phyloP scores from a whole-genome alignment of 2,113 vertebrate genomes.

The Leiothrix lutea region DNA sequence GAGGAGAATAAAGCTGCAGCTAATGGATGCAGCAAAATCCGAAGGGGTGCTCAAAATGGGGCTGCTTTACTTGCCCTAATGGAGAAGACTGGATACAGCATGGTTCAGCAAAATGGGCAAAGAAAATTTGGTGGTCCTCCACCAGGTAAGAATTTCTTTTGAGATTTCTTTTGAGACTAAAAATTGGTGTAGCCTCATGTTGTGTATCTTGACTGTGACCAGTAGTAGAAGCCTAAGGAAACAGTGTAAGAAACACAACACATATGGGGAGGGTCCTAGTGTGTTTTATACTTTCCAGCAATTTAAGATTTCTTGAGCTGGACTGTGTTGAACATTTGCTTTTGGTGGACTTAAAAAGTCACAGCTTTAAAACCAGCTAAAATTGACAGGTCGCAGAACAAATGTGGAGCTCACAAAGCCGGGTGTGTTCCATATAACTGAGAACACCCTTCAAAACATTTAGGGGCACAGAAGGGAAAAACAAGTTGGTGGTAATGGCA shows the following conservation, averaged over 20 bases:
- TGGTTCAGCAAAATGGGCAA: slow-evolving; percentile 96
- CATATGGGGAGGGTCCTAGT: background rate
- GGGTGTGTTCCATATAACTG: background rate
- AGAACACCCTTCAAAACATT: rapidly evolving
- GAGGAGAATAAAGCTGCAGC: slow-evolving; percentile 45
- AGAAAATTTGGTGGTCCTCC: slow-evolving; percentile 95
- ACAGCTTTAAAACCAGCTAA: background rate
- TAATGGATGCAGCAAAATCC: slow-evolving; percentile 63
- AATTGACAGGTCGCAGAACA: background rate
- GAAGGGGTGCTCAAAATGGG: slow-evolving; percentile 73
- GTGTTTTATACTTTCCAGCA: background rate
- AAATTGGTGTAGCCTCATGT: background rate
- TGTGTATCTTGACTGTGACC: background rate
- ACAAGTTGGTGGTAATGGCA: background rate
- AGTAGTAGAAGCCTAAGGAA: background rate
- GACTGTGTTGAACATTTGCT: background rate
- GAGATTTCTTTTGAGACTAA: background rate
- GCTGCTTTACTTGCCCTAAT: slow-evolving; percentile 85
- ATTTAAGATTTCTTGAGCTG: background rate
- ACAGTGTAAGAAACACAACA: background rate
- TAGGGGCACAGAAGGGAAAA: background rate
- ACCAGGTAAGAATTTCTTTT: slow-evolving; percentile 77
- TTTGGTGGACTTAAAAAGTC: background rate
- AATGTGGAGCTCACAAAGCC: background rate
- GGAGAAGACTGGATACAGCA: slow-evolving; percentile 89